Base-by-base conservation (phyloP, 2,113 vertebrate genomes). In the Pseudorhombus dupliciocellatus region DNA sequence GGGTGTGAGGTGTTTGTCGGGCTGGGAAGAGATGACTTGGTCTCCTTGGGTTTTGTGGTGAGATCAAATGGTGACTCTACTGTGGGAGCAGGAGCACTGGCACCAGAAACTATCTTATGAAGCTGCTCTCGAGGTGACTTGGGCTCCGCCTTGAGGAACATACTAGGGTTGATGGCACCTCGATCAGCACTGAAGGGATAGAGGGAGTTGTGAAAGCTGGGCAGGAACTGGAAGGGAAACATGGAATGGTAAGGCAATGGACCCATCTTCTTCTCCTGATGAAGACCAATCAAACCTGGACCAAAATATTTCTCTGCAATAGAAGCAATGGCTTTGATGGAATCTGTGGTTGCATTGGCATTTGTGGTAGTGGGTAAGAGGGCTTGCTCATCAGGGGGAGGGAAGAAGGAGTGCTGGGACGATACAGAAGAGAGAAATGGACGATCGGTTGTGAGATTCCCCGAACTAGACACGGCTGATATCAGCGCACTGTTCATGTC, bases 241-340 rank as follows among this genome's bases (percentile, higher is more conserved):
- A 98, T 96, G 60, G 98, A 97, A 93, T 95, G 97, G 83, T 98
- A 99, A 0, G 97, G 96, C 73, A 99, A 90, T 0, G 96, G 92
- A 70, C 95, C 96, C 93, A 99, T 96, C 88, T 97, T 97, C 89
- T 98, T 99, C 92, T 99, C 97, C 80, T 95, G 98, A 93, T 96
- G 97, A 91, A 97, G 93, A 31, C 97, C 96, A 94, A 98, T 94
- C 82, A 99, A 96, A 83, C 97, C 97, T 0, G 98, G 96, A 44
- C 98, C 98, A 21, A 99, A 99, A 90, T 99, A 99, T 72, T 99
- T 98, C 93, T 99, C 98, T 0, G 98, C 98, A 3, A 99, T 99
- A 83, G 97, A 99, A 8, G 98, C 98, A 0, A 99, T 99, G 26
- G 98, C 98, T 93, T 99, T 99, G 78, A 99, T 99, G 30, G 98